These are phyloP conservation scores for Eurytoma adleriae DNA, from an alignment of 2,888 invertebrate species.

Conservation along the genomic window DNA sequence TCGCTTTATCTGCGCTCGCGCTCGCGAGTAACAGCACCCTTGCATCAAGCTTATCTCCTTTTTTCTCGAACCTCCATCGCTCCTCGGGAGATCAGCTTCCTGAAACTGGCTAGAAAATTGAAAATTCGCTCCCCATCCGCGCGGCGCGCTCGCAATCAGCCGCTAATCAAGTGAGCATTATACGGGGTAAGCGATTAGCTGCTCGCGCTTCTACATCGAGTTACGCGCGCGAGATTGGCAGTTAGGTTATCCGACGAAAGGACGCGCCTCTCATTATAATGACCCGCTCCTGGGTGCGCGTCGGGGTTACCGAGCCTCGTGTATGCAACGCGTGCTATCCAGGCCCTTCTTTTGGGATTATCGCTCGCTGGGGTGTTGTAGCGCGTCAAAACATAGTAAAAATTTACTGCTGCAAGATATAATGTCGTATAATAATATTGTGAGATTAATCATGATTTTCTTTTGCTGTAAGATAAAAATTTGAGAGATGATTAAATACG, in stretches of 20 bases:
- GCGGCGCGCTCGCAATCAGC: slow-evolving; percentile 20
- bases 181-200: slow-evolving; percentile 47
- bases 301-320: not conserved
- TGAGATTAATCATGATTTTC: too few species aligned
- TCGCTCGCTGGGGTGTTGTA: not conserved
- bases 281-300: not conserved
- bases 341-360: not conserved
- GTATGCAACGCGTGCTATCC: not conserved
- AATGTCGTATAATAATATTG: not conserved
- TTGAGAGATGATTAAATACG: too few species aligned
- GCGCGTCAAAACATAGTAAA: not conserved
- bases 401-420: not conserved
- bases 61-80: not conserved
- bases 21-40: too few species aligned
- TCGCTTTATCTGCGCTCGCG: too few species aligned
- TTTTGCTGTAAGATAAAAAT: too few species aligned
- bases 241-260: not conserved
- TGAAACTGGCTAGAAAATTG: slow-evolving; percentile 15
- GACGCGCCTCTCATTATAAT: not conserved
- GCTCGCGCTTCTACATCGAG: not conserved
- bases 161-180: slow-evolving; percentile 43
- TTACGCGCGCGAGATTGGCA: slow-evolving; percentile 8
- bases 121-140: not conserved
- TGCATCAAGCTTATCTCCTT: not conserved
- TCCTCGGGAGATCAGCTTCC: not conserved